Base-by-base conservation (phyloP, 1,140 invertebrate species). In the Caerostris darwini region DNA sequence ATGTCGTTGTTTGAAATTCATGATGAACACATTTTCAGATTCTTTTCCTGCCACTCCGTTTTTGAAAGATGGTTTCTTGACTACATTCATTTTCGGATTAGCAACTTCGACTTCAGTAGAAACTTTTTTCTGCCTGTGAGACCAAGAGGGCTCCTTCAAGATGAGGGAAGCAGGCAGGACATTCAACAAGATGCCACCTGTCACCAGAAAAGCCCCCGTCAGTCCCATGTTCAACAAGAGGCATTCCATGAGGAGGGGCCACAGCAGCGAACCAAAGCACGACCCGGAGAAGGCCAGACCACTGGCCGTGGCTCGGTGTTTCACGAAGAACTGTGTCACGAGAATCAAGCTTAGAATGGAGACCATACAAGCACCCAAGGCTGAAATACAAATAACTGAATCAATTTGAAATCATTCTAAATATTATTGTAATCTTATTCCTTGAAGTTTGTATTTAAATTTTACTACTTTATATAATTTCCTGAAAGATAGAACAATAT, bases 121-220 rank as follows among this genome's bases (percentile, higher is more conserved):
- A 17, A 14, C n/a, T 3, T 14, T 64, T 3, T 14, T 3, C n/a
- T 85, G 54, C 5, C 54, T 67, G 14, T 34, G n/a, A 5, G 91
- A 19, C 94, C 94, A 94, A 4, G 77, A 71, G 0, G 95, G 93
- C 50, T 98, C 98, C 81, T 97, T 96, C 95, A 98, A 98, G 0
- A 98, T 97, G 34, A 97, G 97, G 0, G 97, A 97, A 10, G 97
- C 97, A 3, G 98, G 97, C 97, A 98, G 98, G 1, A 98, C 97
- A 95, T 98, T 98, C 19, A 99, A 96, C 81, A 98, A 97, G 3
- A 98, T 96, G 19, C 97, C 98, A 5, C 98, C 98, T 96, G 98
- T 97, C 3, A 98, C 96, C 0, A 98, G 96, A 7, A 98, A 95
- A 5, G 95, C 94, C 3, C 96, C 96, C 8, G 90, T 34, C 2